Base-by-base conservation (phyloP, 1,140 invertebrate genomes). In the Dermatophagoides farinae region DNA sequence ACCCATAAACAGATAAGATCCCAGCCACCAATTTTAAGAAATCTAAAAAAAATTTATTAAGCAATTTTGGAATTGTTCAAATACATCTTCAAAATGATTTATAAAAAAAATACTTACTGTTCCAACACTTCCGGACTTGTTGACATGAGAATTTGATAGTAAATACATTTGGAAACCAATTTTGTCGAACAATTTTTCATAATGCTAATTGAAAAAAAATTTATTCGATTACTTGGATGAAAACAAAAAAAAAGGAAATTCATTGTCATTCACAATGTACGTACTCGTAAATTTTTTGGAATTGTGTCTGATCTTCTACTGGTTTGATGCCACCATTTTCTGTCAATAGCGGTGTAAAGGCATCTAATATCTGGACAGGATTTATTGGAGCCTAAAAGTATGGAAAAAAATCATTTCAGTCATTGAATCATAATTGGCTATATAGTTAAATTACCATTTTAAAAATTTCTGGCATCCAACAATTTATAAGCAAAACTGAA, bases 151-250 rank as follows among this genome's bases (percentile, higher is more conserved):
- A 96, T 91, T 72, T 92, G 86, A 63, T 91, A 82, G 70, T 95
- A 96, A 66, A 92, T 86, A 75, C 88, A 93, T 76, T 90, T 90
- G 66, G 88, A 91, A 39, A 95, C 89, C 57, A 95, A 74, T 72
- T 95, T 95, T 70, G 86, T 90, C 0, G 88, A 92, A 77, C 86
- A 91, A 71, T 91, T 90, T 25, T 84, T 84, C 88, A 95, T 95
- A 68, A 95, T 78, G 70, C 86, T 92, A 75, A n/a, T 65, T 82
- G 80, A 64, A 68, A 72, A 72, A 72, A 69, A 68, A 60, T 61
- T 44, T 49, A 31, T 40, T 31, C 55, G 51, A 57, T 31, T 46
- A 59, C 9, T 41, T 40, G 20, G n/a, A 41, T 38, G 23, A 51
- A 58, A 20, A 40, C 11, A 50, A 53, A 62, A 50, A 23, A 61